Evolutionary conservation across 2,113 vertebrate genomes (phyloP).

Genomic region (Platysternon megacephalum): DNA sequence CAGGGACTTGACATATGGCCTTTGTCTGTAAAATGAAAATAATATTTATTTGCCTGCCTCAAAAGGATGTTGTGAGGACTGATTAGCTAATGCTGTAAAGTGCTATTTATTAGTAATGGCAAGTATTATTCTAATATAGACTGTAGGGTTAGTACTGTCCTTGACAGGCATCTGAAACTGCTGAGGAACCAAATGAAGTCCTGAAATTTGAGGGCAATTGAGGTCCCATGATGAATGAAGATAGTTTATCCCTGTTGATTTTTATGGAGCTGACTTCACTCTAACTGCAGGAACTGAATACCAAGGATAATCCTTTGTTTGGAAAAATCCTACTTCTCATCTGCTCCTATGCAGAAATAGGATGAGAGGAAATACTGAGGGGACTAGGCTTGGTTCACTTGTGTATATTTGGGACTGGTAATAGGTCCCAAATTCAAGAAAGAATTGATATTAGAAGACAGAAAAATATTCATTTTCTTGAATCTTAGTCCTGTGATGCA

Average conservation of each 20-base stretch:
- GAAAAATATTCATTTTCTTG: rapidly evolving
- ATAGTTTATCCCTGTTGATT: conserved; percentile 14
- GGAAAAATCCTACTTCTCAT: not conserved
- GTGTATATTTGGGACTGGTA: not conserved
- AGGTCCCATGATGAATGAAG: conserved; percentile 10
- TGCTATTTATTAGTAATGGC: conserved; percentile 50
- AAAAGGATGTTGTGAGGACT: conserved; percentile 37
- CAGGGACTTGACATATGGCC: conserved; percentile 61
- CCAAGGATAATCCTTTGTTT: not conserved
- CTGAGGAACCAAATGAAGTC: conserved; percentile 21
- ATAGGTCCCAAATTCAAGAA: not conserved
- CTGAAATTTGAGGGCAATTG: conserved; percentile 28
- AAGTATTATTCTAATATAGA: not conserved
- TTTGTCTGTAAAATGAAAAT: conserved; percentile 69
- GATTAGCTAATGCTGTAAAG: conserved; percentile 45
- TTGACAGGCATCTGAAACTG: conserved; percentile 37
- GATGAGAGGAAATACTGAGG: not conserved
- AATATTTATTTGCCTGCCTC: conserved; percentile 54
- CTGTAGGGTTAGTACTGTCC: not conserved
- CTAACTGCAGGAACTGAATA: not conserved
- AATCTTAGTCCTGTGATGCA: not conserved
- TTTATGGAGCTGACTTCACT: conserved; percentile 15
- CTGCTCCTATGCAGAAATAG: not conserved
- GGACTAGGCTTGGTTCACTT: not conserved
- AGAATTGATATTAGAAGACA: not conserved